Evolutionary conservation across 2,797 vertebrate species (phyloP), one percentile per base, ranked within the genome.

Genomic region (Tangara arthus): DNA sequence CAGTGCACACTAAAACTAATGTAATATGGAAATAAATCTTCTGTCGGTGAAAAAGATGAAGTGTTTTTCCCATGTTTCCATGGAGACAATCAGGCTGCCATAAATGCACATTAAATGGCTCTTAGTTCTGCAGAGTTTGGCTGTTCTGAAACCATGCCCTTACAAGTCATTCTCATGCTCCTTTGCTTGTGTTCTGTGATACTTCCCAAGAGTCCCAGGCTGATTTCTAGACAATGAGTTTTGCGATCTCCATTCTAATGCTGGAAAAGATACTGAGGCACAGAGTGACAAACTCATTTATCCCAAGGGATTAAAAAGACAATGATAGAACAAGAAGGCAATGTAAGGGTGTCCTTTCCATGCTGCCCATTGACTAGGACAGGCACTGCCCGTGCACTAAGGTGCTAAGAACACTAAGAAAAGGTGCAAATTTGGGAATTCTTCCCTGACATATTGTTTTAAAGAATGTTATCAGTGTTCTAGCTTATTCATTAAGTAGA

Each of bases 11-110:
- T 79, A 89, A 90, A 82, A 63, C 76, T 92, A 93, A 90, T 63
- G 41, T 80, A 92, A 96, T 96, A 90, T 44, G 87, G 89, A 97
- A 97, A 97, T 90, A 97, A 96, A 90, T 90, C 82, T 95, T 63
- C 82, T 87, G 56, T 82, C 88, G 85, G 87, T 83, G n/a, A 47
- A 61, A 72, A 56, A 90, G 91, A 87, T 69, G 27, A 77, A 88
- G 65, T 93, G 92, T 76, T 86, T 82, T 70, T 34, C 71, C 37
- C 16, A 3, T 11, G 95, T 98, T 97, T 95, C 97, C 95, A 97
- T 97, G 95, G 97, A 95, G 94, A 97, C 92, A 95, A 93, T 96
- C 95, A 95, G 89, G 85, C 79, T 84, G n/a, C 82, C 80, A 95
- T 89, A 82, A 87, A 90, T 86, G 94, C 93, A 78, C 57, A 32